Conservation (phyloP, 2,113 vertebrate genomes). For the Tamias sibiricus region DNA sequence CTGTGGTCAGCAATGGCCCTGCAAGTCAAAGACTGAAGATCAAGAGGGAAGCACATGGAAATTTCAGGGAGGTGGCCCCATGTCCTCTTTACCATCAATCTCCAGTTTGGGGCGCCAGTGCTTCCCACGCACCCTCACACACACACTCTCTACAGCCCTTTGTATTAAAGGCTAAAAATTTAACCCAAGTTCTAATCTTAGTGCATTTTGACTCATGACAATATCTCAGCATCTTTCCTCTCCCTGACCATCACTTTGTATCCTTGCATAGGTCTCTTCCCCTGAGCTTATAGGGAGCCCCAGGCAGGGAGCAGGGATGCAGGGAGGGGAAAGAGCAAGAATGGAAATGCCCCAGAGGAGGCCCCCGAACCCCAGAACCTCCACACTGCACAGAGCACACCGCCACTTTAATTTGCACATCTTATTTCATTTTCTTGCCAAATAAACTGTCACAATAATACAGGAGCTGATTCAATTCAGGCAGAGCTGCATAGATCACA, state of each 20-base stretch:
- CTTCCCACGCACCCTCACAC: neutral
- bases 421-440: slow-evolving; percentile 69
- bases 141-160: neutral
- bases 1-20: neutral
- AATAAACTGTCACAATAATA: slow-evolving; percentile 74
- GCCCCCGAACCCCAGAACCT: neutral
- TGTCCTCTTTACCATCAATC: neutral
- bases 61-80: neutral
- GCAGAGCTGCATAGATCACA: slow-evolving; percentile 59
- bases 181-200: neutral
- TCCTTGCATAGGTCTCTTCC: neutral
- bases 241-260: neutral
- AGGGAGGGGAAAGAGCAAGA: neutral
- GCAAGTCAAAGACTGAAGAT: neutral
- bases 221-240: neutral
- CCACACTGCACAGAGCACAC: neutral
- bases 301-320: neutral
- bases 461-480: slow-evolving; percentile 57
- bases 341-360: neutral
- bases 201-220: neutral
- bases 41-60: neutral
- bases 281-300: neutral
- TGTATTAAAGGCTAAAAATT: neutral
- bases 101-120: neutral
- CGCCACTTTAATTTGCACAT: slow-evolving; percentile 60